Evolutionary conservation across 2,113 vertebrate species (phyloP).

Genomic region (Ibidorhyncha struthersii): DNA sequence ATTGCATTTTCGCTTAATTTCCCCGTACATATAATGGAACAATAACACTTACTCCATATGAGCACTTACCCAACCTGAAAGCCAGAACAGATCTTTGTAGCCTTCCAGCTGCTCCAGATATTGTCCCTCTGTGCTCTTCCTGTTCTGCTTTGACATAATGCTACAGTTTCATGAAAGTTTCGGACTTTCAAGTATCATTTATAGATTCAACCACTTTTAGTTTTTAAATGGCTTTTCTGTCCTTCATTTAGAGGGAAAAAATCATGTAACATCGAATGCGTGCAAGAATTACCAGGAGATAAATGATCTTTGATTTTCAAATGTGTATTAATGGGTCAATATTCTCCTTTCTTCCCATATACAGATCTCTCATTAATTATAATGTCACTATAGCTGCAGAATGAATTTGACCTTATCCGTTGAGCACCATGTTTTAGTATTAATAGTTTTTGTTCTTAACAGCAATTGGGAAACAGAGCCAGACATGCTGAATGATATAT

Average conservation of each 20-base stretch:
- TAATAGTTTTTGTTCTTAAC: conserved; percentile 49
- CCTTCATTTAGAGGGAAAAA: conserved; percentile 14
- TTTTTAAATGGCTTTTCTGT: conserved; percentile 21
- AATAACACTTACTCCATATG: not conserved
- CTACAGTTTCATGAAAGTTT: not conserved
- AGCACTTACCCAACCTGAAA: not conserved
- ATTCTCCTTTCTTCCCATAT: conserved; percentile 32
- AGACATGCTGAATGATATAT: conserved; percentile 4
- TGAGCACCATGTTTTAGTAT: conserved; percentile 24
- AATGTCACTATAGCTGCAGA: not conserved
- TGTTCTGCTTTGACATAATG: not conserved
- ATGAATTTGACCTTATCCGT: conserved; percentile 42
- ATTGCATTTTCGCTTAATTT: not conserved
- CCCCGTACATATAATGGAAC: not conserved
- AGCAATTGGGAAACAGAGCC: conserved; percentile 32
- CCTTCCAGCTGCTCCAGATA: not conserved
- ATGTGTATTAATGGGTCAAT: conserved; percentile 48
- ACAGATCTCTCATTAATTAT: conserved; percentile 56
- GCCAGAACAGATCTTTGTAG: not conserved
- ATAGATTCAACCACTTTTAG: not conserved
- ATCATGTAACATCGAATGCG: not conserved
- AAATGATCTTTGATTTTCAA: conserved; percentile 55
- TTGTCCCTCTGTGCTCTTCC: not conserved
- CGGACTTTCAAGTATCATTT: not conserved
- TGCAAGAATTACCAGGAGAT: conserved; percentile 19